These are phyloP conservation scores for Podarcis siculus DNA, from an alignment of 2,797 vertebrate species.

Conservation along the genomic window DNA sequence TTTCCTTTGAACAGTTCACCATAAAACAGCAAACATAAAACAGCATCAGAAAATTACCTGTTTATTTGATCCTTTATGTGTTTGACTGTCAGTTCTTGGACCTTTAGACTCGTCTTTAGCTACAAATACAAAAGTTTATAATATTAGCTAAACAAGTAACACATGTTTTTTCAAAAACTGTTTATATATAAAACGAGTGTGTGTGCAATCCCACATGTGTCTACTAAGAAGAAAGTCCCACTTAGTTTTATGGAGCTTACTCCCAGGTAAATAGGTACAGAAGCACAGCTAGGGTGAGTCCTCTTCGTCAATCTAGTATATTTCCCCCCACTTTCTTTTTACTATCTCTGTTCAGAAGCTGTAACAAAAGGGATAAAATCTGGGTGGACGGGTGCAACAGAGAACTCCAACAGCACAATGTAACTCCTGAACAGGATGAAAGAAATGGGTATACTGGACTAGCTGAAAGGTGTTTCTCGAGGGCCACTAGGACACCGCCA, in stretches of 20 bases:
- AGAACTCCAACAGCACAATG: background rate
- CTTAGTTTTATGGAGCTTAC: background rate
- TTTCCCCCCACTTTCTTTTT: background rate
- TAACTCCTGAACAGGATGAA: background rate
- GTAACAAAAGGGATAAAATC: background rate
- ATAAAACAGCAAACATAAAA: background rate
- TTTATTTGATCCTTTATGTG: constrained; percentile 74
- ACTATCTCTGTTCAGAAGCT: background rate
- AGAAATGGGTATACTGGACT: background rate
- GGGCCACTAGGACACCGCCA: no score
- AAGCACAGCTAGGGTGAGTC: background rate
- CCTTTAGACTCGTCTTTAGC: constrained; percentile 81
- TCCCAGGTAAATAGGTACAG: background rate
- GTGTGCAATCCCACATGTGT: background rate
- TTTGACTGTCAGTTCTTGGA: constrained; percentile 73
- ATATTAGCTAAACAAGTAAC: constrained; percentile 18
- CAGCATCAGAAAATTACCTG: constrained; percentile 72
- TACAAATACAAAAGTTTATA: constrained; percentile 58
- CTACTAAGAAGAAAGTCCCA: background rate
- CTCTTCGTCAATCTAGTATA: background rate
- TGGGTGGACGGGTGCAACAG: background rate
- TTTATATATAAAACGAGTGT: background rate
- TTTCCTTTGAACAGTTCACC: background rate
- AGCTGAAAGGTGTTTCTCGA: background rate
- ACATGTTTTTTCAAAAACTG: constrained; percentile 11